Percentiles rank a stretch among this genome's conserved stretches.
These are phyloP conservation scores for Pseudochaenichthys georgianus DNA, from an alignment of 2,797 vertebrate species.

Conservation along the genomic window DNA sequence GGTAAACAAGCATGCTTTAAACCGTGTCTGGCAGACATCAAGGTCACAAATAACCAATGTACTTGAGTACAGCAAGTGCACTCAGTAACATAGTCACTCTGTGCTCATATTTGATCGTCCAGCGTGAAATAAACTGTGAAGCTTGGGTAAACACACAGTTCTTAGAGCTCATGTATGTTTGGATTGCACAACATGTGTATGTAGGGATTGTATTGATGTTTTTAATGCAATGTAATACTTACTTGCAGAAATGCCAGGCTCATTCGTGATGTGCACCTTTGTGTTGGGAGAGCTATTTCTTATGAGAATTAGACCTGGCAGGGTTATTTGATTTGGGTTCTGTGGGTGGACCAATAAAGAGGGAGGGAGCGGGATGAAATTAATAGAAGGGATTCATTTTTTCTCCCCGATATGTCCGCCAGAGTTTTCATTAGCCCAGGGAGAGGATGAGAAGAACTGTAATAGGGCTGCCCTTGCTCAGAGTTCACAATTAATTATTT, in stretches of 20 bases:
- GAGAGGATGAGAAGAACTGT: slow-evolving; percentile 45
- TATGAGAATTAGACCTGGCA: slow-evolving; percentile 77
- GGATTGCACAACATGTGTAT: background rate
- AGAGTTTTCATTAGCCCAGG: slow-evolving; percentile 71
- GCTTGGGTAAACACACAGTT: no score
- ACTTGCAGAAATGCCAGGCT: slow-evolving; percentile 29
- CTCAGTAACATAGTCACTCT: background rate
- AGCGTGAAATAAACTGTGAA: background rate
- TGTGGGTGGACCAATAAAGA: slow-evolving; percentile 76
- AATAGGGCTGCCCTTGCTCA: slow-evolving; percentile 33
- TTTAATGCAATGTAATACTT: slow-evolving; percentile 8
- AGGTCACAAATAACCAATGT: slow-evolving; percentile 30
- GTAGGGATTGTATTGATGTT: background rate
- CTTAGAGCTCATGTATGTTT: background rate
- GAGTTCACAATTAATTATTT: slow-evolving; percentile 33
- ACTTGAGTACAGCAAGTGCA: background rate
- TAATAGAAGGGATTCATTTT: slow-evolving; percentile 68
- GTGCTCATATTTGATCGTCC: background rate
- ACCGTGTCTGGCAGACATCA: background rate
- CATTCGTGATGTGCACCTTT: slow-evolving; percentile 49
- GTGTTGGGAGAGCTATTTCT: slow-evolving; percentile 66
- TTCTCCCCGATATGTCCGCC: slow-evolving; percentile 58
- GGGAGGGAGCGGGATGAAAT: slow-evolving; percentile 69
- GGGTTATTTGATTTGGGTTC: slow-evolving; percentile 80
- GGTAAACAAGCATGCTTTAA: slow-evolving; percentile 16